These are phyloP conservation scores for Drosophila suzukii DNA, from an alignment of 1,140 invertebrate species.

Conservation along the genomic window DNA sequence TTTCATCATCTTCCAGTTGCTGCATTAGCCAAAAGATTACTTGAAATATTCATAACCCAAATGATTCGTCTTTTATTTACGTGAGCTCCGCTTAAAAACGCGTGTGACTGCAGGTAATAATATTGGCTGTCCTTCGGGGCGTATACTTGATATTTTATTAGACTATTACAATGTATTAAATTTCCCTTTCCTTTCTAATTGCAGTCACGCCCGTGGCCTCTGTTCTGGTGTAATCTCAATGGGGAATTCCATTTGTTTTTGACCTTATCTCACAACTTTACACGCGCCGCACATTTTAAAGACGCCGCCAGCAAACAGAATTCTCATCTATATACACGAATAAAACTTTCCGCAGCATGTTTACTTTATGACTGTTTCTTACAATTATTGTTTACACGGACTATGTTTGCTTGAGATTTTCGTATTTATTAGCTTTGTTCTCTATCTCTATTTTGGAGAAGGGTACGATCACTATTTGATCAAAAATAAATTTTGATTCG, in stretches of 20 bases:
- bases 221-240: constrained; percentile 32
- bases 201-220: background rate
- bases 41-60: constrained; percentile 47
- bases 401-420: constrained; percentile 39
- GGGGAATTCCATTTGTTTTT: constrained; percentile 37
- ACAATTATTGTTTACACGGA: constrained; percentile 42
- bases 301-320: constrained; percentile 24
- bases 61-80: constrained; percentile 28
- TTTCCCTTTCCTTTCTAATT: constrained; percentile 36
- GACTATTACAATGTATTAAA: background rate
- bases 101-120: background rate
- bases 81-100: background rate
- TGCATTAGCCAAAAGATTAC: constrained; percentile 14
- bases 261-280: constrained; percentile 61
- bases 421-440: constrained; percentile 13
- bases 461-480: background rate
- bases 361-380: constrained; percentile 40
- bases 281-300: constrained; percentile 57
- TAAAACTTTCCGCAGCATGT: constrained; percentile 62
- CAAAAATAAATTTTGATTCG: too few relatives aligned
- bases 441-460: background rate
- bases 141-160: constrained; percentile 42
- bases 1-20: constrained; percentile 4
- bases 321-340: constrained; percentile 23
- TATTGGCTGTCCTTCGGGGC: constrained; percentile 10